Evolutionary conservation across 2,888 invertebrate species (phyloP), one percentile per base, ranked within the genome.

Genomic region (Lochmaea crataegi): DNA sequence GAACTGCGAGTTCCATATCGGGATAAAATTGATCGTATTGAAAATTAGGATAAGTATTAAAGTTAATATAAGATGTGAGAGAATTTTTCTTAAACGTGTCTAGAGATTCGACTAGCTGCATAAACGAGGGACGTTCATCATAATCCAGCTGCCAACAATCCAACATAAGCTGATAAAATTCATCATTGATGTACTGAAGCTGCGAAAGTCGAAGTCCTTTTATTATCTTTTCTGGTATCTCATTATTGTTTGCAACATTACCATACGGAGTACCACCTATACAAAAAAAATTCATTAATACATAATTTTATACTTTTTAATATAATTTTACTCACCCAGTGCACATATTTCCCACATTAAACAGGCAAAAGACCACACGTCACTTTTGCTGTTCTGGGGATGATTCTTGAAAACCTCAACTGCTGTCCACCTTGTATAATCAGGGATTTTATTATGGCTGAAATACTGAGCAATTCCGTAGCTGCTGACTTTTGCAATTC

Each of bases 91-190:
- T 77, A 41, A 84, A 78, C 68, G 74, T 77, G 57, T 76, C 63
- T 63, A 84, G 74, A 69, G 77, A 76, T 69, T 82, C 80, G 32
- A 82, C 71, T 53, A 94, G 88, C 74, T 91, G 90, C 4, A 90
- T 88, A 82, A 94, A 94, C 11, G 90, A 88, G 0, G 94, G 95
- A 78, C 96, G 89, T 83, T 96, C 96, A 74, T 93, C 94, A 12
- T 92, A 91, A 85, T 95, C 94, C 16, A 92, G 87, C 84, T 94
- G 94, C 96, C 96, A 96, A 83, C 96, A 96, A 82, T 94, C 93
- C 60, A 93, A 87, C 87, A 95, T 91, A 71, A 95, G 86, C 85
- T 96, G 95, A 85, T 95, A 95, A 41, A 96, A 87, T 79, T 94
- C 94, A 83, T 94, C 94, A 26, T 91, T 92, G 38, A 94, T 90